Evolutionary conservation across 64 coral and sea anemone species (phyloP).

Genomic region (Montipora foliosa): DNA sequence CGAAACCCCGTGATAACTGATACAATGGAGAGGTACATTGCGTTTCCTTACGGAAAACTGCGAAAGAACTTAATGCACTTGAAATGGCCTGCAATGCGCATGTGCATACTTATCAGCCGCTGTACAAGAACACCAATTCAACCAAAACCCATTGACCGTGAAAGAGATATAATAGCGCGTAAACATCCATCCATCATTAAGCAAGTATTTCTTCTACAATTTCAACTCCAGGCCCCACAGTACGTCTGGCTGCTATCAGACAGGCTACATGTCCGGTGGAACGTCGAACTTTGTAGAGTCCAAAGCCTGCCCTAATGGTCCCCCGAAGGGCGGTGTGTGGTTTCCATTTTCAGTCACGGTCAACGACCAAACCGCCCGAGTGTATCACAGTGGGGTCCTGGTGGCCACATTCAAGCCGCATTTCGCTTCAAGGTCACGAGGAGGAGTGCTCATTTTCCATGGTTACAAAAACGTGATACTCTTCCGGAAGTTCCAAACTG

Average conservation of each 20-base stretch:
- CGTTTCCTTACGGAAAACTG: no score
- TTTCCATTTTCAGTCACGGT: conserved; percentile 20
- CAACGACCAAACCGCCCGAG: neutral
- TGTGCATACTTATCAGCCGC: no score
- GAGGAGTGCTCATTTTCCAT: conserved; percentile 25
- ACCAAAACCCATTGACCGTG: no score
- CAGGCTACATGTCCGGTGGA: conserved; percentile 60
- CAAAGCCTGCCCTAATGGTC: conserved; percentile 59
- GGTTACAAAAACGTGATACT: conserved; percentile 33
- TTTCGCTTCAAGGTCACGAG: neutral
- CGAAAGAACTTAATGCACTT: no score
- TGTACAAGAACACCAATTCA: no score
- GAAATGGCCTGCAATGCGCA: no score
- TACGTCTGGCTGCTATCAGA: conserved; percentile 52
- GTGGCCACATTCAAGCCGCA: conserved; percentile 20
- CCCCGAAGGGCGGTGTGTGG: conserved; percentile 61
- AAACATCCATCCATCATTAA: no score
- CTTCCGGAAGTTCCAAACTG: conserved; percentile 21
- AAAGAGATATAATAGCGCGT: no score
- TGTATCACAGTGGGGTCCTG: conserved; percentile 6
- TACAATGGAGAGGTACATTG: no score
- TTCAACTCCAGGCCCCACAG: conserved; percentile 38
- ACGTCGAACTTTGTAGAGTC: neutral
- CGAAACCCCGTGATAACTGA: no score
- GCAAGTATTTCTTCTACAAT: no score